Conservation (phyloP, 2,888 invertebrate genomes). For the Trichogramma dendrolimi region DNA sequence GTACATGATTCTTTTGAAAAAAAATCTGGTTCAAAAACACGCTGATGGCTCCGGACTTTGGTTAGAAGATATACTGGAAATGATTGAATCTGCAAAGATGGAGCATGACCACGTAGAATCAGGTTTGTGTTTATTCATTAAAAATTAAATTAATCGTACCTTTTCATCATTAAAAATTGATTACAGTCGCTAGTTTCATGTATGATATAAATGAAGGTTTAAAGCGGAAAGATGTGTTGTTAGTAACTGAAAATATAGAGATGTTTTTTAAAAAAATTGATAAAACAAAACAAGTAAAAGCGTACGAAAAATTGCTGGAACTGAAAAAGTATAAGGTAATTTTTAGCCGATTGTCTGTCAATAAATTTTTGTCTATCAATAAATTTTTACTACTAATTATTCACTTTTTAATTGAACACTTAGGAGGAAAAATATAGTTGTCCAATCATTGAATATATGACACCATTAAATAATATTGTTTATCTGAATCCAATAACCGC, state of each 20-base stretch:
- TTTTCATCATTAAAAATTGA: no score
- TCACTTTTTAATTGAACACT: constrained; percentile 10
- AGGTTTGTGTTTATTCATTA: constrained; percentile 45
- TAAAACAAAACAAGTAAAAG: no score
- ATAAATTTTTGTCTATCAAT: no score
- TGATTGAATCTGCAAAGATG: constrained; percentile 51
- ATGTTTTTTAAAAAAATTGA: no score
- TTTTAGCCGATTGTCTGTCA: no score
- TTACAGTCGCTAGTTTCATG: no score
- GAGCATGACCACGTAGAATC: constrained; percentile 56
- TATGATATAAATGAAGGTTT: no score
- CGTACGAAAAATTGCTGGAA: not conserved
- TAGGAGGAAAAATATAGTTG: constrained; percentile 35
- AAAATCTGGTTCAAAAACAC: constrained; percentile 53
- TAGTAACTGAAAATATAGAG: constrained; percentile 29
- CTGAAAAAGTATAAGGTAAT: constrained; percentile 31
- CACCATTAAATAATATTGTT: constrained; percentile 37
- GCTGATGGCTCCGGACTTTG: constrained; percentile 58
- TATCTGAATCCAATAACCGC: constrained; percentile 41
- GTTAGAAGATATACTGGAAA: constrained; percentile 58
- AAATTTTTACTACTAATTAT: not conserved
- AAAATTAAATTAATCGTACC: not conserved
- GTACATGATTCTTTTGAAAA: constrained; percentile 57
- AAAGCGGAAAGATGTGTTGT: constrained; percentile 31
- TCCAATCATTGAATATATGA: constrained; percentile 39